Conservation (phyloP, 2,113 vertebrate genomes). For the Nettapus auritus region DNA sequence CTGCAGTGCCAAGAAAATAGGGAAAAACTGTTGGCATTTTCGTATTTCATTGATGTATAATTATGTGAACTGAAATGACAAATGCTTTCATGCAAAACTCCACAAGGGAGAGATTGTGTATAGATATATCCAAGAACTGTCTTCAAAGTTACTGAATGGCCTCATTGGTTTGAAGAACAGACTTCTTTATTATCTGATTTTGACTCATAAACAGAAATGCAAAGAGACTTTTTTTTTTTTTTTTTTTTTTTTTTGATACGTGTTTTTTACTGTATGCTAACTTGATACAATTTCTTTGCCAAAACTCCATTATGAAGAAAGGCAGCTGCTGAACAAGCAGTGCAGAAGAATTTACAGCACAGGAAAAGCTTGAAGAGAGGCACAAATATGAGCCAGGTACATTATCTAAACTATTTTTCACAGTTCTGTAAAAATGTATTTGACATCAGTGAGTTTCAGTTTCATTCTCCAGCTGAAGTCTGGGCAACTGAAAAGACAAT, state of each 20-base stretch:
- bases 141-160: background rate
- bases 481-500: background rate
- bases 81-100: constrained; percentile 4
- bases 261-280: background rate
- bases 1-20: background rate
- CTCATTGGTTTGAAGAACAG: background rate
- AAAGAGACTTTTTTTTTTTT: background rate
- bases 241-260: background rate
- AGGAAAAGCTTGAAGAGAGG: background rate
- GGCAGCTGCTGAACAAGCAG: background rate
- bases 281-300: background rate
- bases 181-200: background rate
- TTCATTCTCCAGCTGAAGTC: background rate
- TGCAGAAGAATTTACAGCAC: background rate
- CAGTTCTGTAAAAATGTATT: background rate
- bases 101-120: background rate
- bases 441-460: background rate
- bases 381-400: background rate
- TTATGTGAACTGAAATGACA: constrained; percentile 19
- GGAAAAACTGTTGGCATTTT: constrained; percentile 3
- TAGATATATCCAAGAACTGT: background rate
- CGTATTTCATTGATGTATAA: constrained; percentile 10
- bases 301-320: background rate
- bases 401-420: background rate
- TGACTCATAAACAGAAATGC: background rate